Evolutionary conservation across 2,113 vertebrate genomes (phyloP), one percentile per base, ranked within the genome.

Genomic region (Bos indicus): DNA sequence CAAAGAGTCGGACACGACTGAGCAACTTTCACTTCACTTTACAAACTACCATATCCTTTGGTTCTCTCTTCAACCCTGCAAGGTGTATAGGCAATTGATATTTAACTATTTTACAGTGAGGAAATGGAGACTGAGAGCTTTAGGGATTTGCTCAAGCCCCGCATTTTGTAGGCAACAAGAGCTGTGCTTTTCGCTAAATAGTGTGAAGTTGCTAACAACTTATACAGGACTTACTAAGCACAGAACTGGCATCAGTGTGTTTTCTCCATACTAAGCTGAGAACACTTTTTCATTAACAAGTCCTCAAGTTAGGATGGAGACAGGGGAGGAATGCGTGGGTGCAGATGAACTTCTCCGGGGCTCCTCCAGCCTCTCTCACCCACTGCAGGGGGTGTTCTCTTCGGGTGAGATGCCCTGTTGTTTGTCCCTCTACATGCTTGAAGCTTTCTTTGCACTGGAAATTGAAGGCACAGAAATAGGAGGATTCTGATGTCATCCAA

Each of bases 401-500:
- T 51, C 46, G 87, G 88, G 57, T 43, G 60, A 94, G 51, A 57
- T 43, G 60, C 26, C 48, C 80, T 85, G 64, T 40, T 96, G 78
- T 82, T 92, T 81, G 87, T 64, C 54, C 64, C 71, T 80, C 82
- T 64, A 30, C 48, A 28, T 28, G 59, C 16, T 59, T 74, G 40
- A 33, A 87, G 23, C 57, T 94, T 95, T 74, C 81, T 91, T 78
- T 83, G 46, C 17, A 3, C 52, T 97, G 86, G 87, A 97, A 97
- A 95, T 40, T 57, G 26, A 93, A 97, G 48, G 51, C 26, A 74
- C 81, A 95, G 81, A 96, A 95, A 97, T 43, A 95, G 93, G 86
- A 94, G n/a, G 36, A 81, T 78, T 87, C 78, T 51, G 71, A 59
- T 96, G 91, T 91, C 86, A 96, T 96, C 95, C 94, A 97, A 93